Evolutionary conservation across 2,797 vertebrate genomes (phyloP).

Genomic region (Alosa sapidissima): DNA sequence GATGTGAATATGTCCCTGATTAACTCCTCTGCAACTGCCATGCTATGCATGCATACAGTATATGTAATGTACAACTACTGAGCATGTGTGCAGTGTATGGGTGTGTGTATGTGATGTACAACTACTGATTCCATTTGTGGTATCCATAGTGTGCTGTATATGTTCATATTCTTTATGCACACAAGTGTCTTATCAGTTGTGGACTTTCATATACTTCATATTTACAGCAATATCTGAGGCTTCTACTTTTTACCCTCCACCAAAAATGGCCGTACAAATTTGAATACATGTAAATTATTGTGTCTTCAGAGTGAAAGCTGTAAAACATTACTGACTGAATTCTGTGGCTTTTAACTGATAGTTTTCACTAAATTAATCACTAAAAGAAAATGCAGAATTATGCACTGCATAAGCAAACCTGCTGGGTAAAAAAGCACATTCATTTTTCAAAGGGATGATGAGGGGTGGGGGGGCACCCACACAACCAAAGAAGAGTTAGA

Average conservation of each 20-base stretch:
- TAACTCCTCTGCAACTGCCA: background rate
- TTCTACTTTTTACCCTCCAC: background rate
- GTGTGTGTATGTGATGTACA: background rate
- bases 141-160: background rate
- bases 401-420: slow-evolving; percentile 14
- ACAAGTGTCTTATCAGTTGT: background rate
- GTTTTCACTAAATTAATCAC: background rate
- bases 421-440: background rate
- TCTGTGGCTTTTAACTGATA: background rate
- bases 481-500: slow-evolving; percentile 29
- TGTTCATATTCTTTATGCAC: background rate
- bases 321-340: background rate
- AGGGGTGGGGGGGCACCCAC: slow-evolving; percentile 14
- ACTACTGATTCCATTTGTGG: background rate
- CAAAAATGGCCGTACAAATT: background rate
- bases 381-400: background rate
- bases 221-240: background rate
- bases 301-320: background rate
- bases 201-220: background rate
- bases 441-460: background rate
- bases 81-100: background rate
- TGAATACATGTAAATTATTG: background rate
- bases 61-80: background rate
- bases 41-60: background rate
- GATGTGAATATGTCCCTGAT: background rate